Conservation (phyloP, 2,888 invertebrate species). For the Odiellus spinosus region DNA sequence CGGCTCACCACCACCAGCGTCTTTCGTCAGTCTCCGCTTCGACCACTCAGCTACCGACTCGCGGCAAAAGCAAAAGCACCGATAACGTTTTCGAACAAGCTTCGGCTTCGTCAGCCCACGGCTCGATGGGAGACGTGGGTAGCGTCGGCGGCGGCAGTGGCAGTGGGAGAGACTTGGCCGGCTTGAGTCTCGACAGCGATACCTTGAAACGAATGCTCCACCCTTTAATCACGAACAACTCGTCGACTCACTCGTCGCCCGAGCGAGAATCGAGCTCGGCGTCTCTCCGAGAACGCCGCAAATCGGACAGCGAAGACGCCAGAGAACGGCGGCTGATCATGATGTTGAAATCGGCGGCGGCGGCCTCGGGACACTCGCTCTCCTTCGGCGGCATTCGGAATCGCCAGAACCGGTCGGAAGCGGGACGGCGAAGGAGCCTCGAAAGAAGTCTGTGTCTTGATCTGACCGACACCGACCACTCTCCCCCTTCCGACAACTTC, state of each 20-base stretch:
- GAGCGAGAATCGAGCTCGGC: constrained; percentile 4
- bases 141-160: constrained; percentile 10
- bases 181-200: constrained; percentile 49
- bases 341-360: constrained; percentile 25
- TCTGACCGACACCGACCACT: constrained; percentile 40
- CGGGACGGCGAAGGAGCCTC: constrained; percentile 20
- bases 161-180: constrained; percentile 26
- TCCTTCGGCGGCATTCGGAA: constrained; percentile 8
- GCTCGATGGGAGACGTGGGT: no score
- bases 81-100: constrained; percentile 50
- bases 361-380: constrained; percentile 5
- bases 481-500: constrained; percentile 81
- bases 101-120: no score
- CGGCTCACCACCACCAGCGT: neutral
- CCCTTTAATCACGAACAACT: constrained; percentile 59
- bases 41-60: constrained; percentile 7
- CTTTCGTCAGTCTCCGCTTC: neutral
- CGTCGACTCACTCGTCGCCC: constrained; percentile 31
- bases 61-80: constrained; percentile 71
- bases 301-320: constrained; percentile 11
- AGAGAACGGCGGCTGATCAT: constrained; percentile 7
- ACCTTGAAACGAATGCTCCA: constrained; percentile 86
- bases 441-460: constrained; percentile 47
- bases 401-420: constrained; percentile 18
- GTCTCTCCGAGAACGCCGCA: constrained; percentile 25